These are phyloP conservation scores for Heteromyza rotundicornis DNA, from an alignment of 2,888 invertebrate species.

Conservation along the genomic window DNA sequence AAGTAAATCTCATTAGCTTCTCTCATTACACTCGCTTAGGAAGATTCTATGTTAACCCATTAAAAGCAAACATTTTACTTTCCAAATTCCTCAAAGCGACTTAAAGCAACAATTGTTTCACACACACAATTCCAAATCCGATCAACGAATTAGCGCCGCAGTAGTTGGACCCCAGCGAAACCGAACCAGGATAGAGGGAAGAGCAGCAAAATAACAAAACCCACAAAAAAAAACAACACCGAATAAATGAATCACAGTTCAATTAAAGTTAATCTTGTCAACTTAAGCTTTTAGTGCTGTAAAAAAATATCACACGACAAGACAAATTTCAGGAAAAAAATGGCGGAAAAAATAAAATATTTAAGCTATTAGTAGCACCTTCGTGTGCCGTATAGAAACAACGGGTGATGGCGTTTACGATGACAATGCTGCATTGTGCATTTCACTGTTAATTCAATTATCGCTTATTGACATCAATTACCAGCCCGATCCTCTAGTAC, in stretches of 20 bases:
- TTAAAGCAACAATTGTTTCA: too few relatives aligned
- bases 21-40: too few relatives aligned
- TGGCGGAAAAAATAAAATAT: conserved; percentile 7
- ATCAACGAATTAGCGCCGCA: background rate
- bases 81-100: background rate
- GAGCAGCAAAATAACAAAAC: background rate
- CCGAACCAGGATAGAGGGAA: background rate
- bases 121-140: background rate
- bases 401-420: conserved; percentile 35
- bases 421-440: conserved; percentile 43
- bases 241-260: conserved; percentile 40
- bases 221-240: background rate
- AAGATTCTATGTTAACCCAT: too few relatives aligned
- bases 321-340: conserved; percentile 15
- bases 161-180: too few relatives aligned
- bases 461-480: conserved; percentile 55
- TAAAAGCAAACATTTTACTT: background rate
- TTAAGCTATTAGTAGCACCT: conserved; percentile 30
- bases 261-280: conserved; percentile 48
- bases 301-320: conserved; percentile 12
- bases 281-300: conserved; percentile 7
- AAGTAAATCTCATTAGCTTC: too few relatives aligned
- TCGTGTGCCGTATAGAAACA: too few relatives aligned
- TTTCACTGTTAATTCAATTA: conserved; percentile 53
- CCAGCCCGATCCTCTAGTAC: background rate